Evolutionary conservation across 2,888 invertebrate species (phyloP), one percentile per base, ranked within the genome.

Genomic region (Agrochola lota): DNA sequence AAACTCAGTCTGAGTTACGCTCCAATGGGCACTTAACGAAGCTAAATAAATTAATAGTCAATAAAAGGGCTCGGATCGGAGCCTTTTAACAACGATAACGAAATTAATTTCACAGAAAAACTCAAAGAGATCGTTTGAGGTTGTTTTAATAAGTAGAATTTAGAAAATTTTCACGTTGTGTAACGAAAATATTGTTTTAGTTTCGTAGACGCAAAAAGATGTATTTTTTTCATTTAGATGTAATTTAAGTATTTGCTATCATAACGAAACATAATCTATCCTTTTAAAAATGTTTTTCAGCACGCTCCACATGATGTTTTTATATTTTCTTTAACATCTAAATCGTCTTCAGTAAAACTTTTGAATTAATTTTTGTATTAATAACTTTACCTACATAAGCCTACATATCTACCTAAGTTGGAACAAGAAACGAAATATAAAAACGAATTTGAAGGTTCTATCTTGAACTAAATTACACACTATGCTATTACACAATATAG

Each of bases 21-120:
- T 80, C 63, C 67, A 80, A 87, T 74, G 78, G 78, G 77, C 74
- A 87, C 82, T 76, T 78, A 80, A 82, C 78, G 77, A 82, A 87
- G 87, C 82, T 84, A 76, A 85, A 82, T 87, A 82, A 82, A 78
- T 87, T 81, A 84, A 81, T 84, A 87, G 74, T 77, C 85, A 81
- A 83, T 86, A 85, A 81, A 85, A 85, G 78, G 69, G 71, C 74
- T 77, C 46, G 68, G 64, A 63, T 83, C 66, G 78, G 63, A 73
- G 52, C 69, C 71, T 74, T 52, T 71, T 40, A 30, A 72, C 73
- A 80, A 83, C 73, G 80, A 72, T 85, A 82, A 80, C 73, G 49
- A 83, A 80, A 86, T 85, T 77, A 69, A 83, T 76, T 83, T 75
- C 49, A 67, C n/a, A 63, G 60, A 86, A 81, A 85, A 80, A 69